A percentile compares a stretch with the other conserved stretches of the same genome.
These are phyloP conservation scores for Acanthopleura granulata DNA, from an alignment of 2,888 invertebrate species.

Conservation along the genomic window DNA sequence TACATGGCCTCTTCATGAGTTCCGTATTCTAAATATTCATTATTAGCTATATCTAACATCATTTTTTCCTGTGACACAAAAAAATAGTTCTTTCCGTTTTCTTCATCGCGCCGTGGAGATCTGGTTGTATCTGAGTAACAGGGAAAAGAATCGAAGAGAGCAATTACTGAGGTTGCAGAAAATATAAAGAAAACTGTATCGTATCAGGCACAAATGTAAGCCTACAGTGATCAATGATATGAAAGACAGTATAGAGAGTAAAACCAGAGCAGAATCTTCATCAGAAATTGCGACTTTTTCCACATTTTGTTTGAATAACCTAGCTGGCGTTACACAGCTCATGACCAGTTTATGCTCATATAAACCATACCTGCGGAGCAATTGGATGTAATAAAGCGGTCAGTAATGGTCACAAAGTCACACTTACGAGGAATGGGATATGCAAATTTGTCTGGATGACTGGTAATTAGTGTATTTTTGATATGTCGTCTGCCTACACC, in stretches of 20 bases:
- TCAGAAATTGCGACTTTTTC: too few relatives aligned
- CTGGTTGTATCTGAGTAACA: conserved; percentile 90
- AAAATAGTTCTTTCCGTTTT: conserved; percentile 98
- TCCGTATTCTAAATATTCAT: conserved; percentile 99
- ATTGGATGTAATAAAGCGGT: too few relatives aligned
- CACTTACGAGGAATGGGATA: conserved; percentile 99
- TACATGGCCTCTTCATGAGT: conserved; percentile 99
- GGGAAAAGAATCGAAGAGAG: not conserved
- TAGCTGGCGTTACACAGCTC: too few relatives aligned
- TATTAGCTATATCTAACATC: conserved; percentile 99
- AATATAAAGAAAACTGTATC: too few relatives aligned
- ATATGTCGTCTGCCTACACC: conserved; percentile 99
- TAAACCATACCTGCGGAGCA: too few relatives aligned
- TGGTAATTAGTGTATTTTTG: conserved; percentile 97
- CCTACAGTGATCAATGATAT: too few relatives aligned
- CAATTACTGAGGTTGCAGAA: too few relatives aligned
- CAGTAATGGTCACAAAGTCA: not conserved
- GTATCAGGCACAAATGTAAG: too few relatives aligned
- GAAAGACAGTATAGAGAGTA: too few relatives aligned
- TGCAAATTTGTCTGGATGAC: conserved; percentile 98
- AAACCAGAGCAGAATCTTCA: too few relatives aligned
- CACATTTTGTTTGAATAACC: too few relatives aligned
- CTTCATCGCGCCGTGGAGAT: conserved; percentile 94
- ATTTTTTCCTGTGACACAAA: conserved; percentile 99
- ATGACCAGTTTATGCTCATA: too few relatives aligned